Evolutionary conservation across 2,113 vertebrate species (phyloP).

Genomic region (Catagonus wagneri): DNA sequence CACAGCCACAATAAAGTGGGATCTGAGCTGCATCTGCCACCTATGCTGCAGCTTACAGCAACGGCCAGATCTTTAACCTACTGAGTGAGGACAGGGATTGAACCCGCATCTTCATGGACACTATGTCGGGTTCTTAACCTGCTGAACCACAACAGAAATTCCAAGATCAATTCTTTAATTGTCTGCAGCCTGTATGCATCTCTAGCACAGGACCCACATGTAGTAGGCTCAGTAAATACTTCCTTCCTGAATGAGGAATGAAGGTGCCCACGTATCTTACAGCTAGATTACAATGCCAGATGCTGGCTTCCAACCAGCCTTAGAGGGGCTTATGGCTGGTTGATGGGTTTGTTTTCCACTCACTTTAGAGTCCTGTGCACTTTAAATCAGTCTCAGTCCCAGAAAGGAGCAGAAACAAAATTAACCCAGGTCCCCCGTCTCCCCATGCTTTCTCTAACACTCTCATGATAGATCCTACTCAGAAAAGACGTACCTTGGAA

Average conservation of each 20-base stretch:
- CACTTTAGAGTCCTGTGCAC: neutral
- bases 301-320: neutral
- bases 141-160: too few relatives aligned
- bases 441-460: neutral
- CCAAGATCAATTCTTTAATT: neutral
- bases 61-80: too few relatives aligned
- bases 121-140: too few relatives aligned
- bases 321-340: neutral
- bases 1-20: too few relatives aligned
- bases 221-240: neutral
- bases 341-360: neutral
- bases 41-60: too few relatives aligned
- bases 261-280: neutral
- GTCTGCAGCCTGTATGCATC: neutral
- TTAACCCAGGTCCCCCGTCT: neutral
- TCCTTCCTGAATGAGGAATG: slow-evolving; percentile 11
- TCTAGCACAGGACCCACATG: neutral
- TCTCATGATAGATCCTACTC: neutral
- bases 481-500: neutral
- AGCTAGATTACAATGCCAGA: neutral
- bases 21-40: too few relatives aligned
- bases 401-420: neutral
- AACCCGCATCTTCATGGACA: too few relatives aligned
- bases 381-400: slow-evolving; percentile 38
- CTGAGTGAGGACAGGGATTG: too few relatives aligned